Evolutionary conservation across 1,140 invertebrate genomes (phyloP).

Genomic region (Heliconius hewitsoni): DNA sequence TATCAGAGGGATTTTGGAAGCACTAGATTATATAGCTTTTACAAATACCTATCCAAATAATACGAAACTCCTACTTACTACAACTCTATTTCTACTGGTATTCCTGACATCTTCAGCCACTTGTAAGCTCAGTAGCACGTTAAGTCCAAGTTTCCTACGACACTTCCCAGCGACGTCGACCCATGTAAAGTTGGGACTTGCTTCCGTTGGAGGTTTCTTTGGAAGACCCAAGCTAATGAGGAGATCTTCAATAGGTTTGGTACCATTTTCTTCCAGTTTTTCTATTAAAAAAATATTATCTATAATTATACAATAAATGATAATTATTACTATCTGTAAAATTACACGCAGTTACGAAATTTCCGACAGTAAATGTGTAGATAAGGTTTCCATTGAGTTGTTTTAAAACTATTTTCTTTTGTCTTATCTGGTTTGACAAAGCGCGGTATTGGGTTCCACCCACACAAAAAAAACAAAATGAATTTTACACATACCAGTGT

Average conservation of each 20-base stretch:
- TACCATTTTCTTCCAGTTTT: constrained; percentile 82
- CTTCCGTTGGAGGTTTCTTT: constrained; percentile 67
- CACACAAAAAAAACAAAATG: no score
- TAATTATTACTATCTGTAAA: background rate
- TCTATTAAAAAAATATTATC: constrained; percentile 43
- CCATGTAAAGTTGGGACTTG: constrained; percentile 74
- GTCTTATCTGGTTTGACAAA: no score
- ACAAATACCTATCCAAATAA: background rate
- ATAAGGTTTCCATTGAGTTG: no score
- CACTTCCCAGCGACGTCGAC: constrained; percentile 76
- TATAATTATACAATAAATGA: constrained; percentile 45
- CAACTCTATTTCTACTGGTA: constrained; percentile 84
- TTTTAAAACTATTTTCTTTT: no score
- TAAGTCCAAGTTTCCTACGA: constrained; percentile 82
- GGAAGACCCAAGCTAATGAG: constrained; percentile 79
- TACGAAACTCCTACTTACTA: constrained; percentile 69
- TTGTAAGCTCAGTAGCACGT: constrained; percentile 84
- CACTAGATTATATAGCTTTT: no score
- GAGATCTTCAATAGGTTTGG: constrained; percentile 82
- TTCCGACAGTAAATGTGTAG: no score
- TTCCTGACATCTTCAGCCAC: constrained; percentile 85
- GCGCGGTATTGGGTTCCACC: no score
- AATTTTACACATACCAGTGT: background rate
- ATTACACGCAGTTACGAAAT: no score
- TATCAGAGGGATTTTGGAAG: no score